These are phyloP conservation scores for Nyctibius grandis DNA, from an alignment of 2,797 vertebrate species.

Conservation along the genomic window DNA sequence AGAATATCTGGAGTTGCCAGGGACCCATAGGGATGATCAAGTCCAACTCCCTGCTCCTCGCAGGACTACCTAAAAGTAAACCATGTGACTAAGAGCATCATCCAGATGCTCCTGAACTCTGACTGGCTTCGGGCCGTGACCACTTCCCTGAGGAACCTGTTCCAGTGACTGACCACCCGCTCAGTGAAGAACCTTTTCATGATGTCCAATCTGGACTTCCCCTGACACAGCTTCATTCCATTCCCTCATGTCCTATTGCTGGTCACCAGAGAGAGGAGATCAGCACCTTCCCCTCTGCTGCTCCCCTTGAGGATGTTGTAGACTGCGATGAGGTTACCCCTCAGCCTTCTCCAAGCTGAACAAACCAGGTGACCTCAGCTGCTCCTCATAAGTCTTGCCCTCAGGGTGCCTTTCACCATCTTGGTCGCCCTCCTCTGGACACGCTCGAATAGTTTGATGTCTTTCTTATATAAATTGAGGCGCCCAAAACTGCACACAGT, in stretches of 20 bases:
- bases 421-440: background rate
- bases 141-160: background rate
- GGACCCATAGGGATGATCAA: background rate
- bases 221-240: background rate
- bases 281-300: background rate
- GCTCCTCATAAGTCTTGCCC: background rate
- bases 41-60: background rate
- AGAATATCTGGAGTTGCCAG: background rate
- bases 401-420: background rate
- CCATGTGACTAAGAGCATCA: rapidly evolving
- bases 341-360: background rate
- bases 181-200: background rate
- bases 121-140: background rate
- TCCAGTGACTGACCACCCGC: background rate
- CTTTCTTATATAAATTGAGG: background rate
- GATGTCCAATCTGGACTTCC: background rate
- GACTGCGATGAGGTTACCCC: background rate
- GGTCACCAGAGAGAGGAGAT: background rate
- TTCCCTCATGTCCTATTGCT: background rate
- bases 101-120: background rate
- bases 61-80: background rate
- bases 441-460: background rate
- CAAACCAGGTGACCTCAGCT: background rate
- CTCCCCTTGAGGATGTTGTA: background rate
- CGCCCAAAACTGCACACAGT: background rate